Evolutionary conservation across 2,113 vertebrate species (phyloP).

Genomic region (Speoplatyrhinus poulsoni): DNA sequence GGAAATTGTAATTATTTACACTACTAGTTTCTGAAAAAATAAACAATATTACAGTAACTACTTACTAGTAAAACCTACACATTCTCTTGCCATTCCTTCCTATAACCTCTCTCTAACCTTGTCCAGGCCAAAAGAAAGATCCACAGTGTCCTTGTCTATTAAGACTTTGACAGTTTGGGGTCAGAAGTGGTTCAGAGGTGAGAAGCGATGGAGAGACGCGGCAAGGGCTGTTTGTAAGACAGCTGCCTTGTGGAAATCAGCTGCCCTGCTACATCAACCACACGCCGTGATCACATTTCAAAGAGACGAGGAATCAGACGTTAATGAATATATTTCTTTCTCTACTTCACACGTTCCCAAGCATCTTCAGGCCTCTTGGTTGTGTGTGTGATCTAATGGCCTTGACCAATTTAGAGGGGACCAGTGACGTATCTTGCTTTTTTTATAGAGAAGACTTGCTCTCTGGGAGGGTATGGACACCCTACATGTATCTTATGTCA

Average conservation of each 20-base stretch:
- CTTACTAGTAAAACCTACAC: too few relatives aligned
- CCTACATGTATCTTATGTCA: too few relatives aligned
- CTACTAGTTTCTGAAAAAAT: too few relatives aligned
- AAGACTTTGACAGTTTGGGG: too few relatives aligned
- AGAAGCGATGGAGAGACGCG: not conserved
- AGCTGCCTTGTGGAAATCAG: slow-evolving; percentile 46
- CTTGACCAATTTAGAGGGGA: slow-evolving; percentile 1
- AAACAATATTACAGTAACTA: too few relatives aligned
- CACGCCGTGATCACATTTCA: slow-evolving; percentile 46
- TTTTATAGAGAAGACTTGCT: too few relatives aligned
- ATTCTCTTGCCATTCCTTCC: too few relatives aligned
- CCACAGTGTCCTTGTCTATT: too few relatives aligned
- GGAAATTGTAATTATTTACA: too few relatives aligned
- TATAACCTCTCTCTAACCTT: not conserved
- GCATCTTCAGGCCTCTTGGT: not conserved
- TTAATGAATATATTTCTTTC: not conserved
- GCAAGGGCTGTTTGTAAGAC: slow-evolving; percentile 32
- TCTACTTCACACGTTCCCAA: not conserved
- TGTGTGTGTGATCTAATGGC: slow-evolving; percentile 15
- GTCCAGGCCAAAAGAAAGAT: slow-evolving; percentile 19
- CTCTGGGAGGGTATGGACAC: too few relatives aligned
- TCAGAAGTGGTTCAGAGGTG: not conserved
- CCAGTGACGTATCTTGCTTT: too few relatives aligned
- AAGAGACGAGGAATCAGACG: slow-evolving; percentile 20
- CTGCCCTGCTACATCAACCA: slow-evolving; percentile 37